Evolutionary conservation across 2,888 invertebrate species (phyloP).

Genomic region (Tenodera sinensis): DNA sequence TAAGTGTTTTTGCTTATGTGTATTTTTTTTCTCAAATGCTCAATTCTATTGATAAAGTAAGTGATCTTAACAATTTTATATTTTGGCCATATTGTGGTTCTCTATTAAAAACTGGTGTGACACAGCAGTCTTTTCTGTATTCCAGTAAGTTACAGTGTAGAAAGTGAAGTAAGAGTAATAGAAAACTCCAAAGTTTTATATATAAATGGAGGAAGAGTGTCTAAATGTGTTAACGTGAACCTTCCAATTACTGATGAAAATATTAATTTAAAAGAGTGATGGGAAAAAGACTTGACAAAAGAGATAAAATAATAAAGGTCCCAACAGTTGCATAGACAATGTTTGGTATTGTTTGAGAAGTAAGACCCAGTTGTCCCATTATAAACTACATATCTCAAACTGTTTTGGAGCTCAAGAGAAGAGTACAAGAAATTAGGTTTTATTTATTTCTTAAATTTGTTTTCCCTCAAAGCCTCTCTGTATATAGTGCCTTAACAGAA

Average conservation of each 20-base stretch:
- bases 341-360: background rate
- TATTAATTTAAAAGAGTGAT: background rate
- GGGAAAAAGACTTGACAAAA: background rate
- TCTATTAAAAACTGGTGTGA: too few relatives aligned
- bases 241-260: background rate
- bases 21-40: too few relatives aligned
- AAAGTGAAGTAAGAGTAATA: too few relatives aligned
- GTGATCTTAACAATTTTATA: too few relatives aligned
- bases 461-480: background rate
- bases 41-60: too few relatives aligned
- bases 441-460: background rate
- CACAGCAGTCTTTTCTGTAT: too few relatives aligned
- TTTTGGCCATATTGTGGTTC: too few relatives aligned
- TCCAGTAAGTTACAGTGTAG: too few relatives aligned
- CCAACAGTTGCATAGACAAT: background rate
- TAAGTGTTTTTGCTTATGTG: too few relatives aligned
- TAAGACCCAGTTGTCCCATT: background rate
- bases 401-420: background rate
- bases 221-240: background rate
- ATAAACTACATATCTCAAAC: background rate
- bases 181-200: too few relatives aligned
- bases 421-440: background rate
- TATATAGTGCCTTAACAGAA: background rate
- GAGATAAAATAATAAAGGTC: background rate
- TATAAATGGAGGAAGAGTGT: too few relatives aligned